Evolutionary conservation across 2,113 vertebrate genomes (phyloP).

Genomic region (Gallinago jamesoni): DNA sequence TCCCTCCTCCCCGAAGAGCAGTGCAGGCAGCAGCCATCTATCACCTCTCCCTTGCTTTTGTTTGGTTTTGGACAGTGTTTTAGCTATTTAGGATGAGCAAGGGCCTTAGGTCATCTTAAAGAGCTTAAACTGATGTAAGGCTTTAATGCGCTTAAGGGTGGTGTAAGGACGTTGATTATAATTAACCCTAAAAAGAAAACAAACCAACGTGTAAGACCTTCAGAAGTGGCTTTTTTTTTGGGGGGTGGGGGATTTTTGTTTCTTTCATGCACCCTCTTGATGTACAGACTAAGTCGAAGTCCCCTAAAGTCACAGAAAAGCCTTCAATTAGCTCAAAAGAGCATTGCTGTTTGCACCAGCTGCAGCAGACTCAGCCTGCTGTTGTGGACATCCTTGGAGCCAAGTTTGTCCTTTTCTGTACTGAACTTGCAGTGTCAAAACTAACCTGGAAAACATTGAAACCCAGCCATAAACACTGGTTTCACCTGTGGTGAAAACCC

Average conservation of each 20-base stretch:
- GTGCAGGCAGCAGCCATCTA: not conserved
- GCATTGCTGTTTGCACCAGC: not conserved
- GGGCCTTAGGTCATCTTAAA: not conserved
- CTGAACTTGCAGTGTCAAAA: not conserved
- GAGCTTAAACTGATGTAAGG: slow-evolving; percentile 14
- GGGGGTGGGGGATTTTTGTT: not conserved
- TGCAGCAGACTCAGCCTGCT: not conserved
- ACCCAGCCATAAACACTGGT: not conserved
- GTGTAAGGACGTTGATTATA: not conserved
- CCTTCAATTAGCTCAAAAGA: not conserved
- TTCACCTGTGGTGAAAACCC: not conserved
- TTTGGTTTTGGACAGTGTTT: not conserved
- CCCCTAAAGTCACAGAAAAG: not conserved
- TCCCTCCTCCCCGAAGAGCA: not conserved
- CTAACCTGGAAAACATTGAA: not conserved
- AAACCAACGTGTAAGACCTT: accelerated
- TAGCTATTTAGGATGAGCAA: not conserved
- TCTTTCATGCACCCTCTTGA: not conserved
- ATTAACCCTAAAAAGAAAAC: not conserved
- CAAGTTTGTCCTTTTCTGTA: not conserved
- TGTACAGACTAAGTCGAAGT: not conserved
- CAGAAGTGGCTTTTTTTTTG: not conserved
- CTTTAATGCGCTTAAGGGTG: slow-evolving; percentile 1
- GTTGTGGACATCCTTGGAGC: not conserved
- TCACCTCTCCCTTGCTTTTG: not conserved